Evolutionary conservation across 2,113 vertebrate genomes (phyloP).

Genomic region (Ciconia stormi): DNA sequence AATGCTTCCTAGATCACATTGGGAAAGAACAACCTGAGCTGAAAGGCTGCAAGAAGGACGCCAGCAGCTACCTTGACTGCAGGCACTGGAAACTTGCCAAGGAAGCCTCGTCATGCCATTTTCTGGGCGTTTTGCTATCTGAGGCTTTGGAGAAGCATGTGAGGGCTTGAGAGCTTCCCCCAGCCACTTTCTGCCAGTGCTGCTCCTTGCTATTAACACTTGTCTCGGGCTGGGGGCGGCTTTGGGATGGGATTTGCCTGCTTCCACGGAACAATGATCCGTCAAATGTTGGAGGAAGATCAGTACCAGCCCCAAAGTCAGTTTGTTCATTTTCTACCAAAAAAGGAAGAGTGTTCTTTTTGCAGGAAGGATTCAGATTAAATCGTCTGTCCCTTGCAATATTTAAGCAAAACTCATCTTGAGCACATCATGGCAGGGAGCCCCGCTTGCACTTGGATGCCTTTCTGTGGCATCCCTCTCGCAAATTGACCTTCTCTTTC

Average conservation of each 20-base stretch:
- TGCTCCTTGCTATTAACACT: neutral
- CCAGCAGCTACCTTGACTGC: neutral
- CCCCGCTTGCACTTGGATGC: neutral
- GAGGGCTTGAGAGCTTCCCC: neutral
- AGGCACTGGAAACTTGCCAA: neutral
- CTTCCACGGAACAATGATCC: neutral
- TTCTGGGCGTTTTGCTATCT: neutral
- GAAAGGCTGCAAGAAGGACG: neutral
- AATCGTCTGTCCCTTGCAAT: neutral
- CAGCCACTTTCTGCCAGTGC: neutral
- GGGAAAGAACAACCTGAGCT: neutral
- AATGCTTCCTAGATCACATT: accelerated
- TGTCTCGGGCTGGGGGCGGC: neutral
- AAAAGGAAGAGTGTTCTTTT: neutral
- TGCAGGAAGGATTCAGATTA: neutral
- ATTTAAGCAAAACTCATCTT: neutral
- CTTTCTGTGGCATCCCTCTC: neutral
- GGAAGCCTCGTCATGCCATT: neutral
- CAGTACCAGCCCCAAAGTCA: neutral
- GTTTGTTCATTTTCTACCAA: slow-evolving; percentile 1
- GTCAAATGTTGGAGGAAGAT: neutral
- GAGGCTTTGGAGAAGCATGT: neutral
- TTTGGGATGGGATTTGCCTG: neutral
- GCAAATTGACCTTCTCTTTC: neutral
- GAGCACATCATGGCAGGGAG: neutral